Evolutionary conservation across 1,140 invertebrate genomes (phyloP), one percentile per base, ranked within the genome.

Genomic region (Cardiocondyla obscurior): DNA sequence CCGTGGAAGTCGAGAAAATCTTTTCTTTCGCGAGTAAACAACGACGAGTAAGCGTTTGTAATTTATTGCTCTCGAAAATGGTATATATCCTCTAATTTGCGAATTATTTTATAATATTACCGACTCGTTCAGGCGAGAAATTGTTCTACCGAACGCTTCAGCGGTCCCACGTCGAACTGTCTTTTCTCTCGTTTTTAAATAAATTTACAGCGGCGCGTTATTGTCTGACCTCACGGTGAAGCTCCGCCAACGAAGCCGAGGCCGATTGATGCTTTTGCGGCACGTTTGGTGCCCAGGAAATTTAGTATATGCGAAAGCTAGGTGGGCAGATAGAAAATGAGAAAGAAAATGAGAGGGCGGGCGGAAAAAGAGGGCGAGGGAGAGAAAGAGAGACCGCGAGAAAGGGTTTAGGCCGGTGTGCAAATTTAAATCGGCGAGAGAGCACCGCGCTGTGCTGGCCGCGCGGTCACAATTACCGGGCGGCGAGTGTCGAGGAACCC

Each of bases 401-500:
- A 85, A 82, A 82, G 84, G 85, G 85, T 87, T 86, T 62, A 74
- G 64, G 42, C 51, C 74, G 64, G 51, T 72, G 82, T 83, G 74
- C 72, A 88, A 88, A 87, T 87, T 67, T 65, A 81, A 88, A 84
- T 82, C 70, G 62, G 79, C 70, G 53, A 81, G 81, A 88, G 70
- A 81, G 33, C 64, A 42, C 77, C 84, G 65, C 44, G 70, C 69
- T 55, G 25, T 67, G 81, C 64, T 69, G 82, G 82, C 69, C 81
- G 83, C 74, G 74, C 74, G 74, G 62, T 33, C 62, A 73, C 90
- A 93, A 93, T 92, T 93, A 92, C 93, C 90, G 90, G 88, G 90
- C 89, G 88, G 90, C 81, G 87, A 94, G 93, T 93, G 92, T 92
- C 92, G 93, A 93, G 92, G 93, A 93, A 94, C 92, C 92, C 92